These are phyloP conservation scores for rabbit (Oryctolagus cuniculus) DNA, from an alignment of 2,113 vertebrate species.

Conservation along the genomic window mOryCun1.1 NC_091438.1:91187001-91187500, in stretches of 20 bases:
- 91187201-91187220: background rate
- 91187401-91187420: conserved; percentile 65
- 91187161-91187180: background rate
- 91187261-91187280: background rate
- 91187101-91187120: background rate
- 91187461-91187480: conserved; percentile 54
- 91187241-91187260: background rate
- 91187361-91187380: conserved; percentile 64
- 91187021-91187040: background rate
- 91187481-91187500: conserved; percentile 63
- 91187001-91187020: background rate
- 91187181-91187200: background rate
- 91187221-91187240: background rate
- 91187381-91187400: conserved; percentile 72
- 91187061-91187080: background rate
- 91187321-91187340: background rate
- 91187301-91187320: conserved; percentile 1
- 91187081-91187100: background rate
- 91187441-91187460: background rate
- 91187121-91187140: conserved; percentile 22
- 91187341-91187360: conserved; percentile 44
- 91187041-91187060: background rate
- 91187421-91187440: conserved; percentile 57
- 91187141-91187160: background rate
- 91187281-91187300: background rate